phyloP scores from a whole-genome alignment of 1,140 invertebrate species.

The Meloidogyne floridensis region DNA sequence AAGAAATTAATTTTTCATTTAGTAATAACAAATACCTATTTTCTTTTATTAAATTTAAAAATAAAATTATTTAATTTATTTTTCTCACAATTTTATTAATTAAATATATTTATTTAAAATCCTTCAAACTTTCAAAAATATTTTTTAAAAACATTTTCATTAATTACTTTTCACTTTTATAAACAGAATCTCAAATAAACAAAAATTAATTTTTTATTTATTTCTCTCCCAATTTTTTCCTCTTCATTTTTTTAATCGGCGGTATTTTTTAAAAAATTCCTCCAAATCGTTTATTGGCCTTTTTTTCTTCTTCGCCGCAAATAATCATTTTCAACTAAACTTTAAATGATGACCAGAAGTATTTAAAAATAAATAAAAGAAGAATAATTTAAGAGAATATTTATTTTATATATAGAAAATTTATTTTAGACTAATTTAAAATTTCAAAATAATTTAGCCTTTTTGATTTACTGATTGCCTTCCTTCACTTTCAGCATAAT shows the following conservation, averaged over 20 bases:
- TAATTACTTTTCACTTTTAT: background rate
- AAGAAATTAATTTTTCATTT: no score
- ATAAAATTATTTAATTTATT: no score
- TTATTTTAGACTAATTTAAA: no score
- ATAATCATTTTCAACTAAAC: background rate
- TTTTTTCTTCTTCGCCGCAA: background rate
- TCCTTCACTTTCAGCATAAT: slow-evolving; percentile 33
- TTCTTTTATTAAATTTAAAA: no score
- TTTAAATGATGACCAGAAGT: slow-evolving; percentile 12
- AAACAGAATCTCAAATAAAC: background rate
- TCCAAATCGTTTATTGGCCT: background rate
- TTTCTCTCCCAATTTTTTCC: background rate
- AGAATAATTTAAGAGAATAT: no score
- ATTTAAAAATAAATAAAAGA: background rate
- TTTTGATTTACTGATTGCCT: background rate
- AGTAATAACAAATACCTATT: no score
- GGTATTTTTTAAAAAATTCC: slow-evolving; percentile 17
- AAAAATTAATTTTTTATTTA: background rate
- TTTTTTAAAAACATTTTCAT: background rate
- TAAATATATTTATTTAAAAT: background rate
- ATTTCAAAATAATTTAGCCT: background rate
- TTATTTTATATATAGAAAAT: no score
- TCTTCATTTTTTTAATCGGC: background rate
- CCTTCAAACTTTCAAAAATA: no score
- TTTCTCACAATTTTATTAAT: background rate